Conservation (phyloP, 2,797 vertebrate genomes). For the Coregonus sp. region DNA sequence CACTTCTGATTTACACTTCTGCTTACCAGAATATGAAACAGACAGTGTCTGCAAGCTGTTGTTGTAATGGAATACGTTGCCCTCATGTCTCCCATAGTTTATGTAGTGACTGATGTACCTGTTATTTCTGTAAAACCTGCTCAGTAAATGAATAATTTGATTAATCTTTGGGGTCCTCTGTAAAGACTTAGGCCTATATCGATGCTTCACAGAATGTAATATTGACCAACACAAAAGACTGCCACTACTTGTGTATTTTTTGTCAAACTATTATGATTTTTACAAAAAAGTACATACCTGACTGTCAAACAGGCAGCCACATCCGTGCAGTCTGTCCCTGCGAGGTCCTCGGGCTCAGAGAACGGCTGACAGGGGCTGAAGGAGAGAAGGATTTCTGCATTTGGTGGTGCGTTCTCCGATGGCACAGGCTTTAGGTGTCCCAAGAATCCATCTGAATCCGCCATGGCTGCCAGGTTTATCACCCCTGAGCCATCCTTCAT, state of each 20-base stretch:
- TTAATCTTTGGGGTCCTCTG: neutral
- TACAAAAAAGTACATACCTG: conserved; percentile 36
- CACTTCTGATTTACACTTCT: neutral
- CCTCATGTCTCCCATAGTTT: conserved; percentile 72
- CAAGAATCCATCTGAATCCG: conserved; percentile 66
- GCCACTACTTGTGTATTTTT: neutral
- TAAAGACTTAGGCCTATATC: neutral
- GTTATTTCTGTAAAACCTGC: conserved; percentile 47
- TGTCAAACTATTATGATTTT: neutral
- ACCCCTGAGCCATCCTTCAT: conserved; percentile 77
- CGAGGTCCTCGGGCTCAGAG: conserved; percentile 41
- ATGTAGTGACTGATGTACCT: conserved; percentile 49
- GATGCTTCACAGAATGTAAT: neutral
- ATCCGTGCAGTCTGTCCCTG: conserved; percentile 50
- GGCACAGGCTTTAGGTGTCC: conserved; percentile 43
- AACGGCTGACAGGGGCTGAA: conserved; percentile 76
- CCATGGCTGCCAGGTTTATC: conserved; percentile 70
- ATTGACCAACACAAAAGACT: neutral
- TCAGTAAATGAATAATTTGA: neutral
- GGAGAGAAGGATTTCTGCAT: conserved; percentile 56
- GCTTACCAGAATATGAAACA: conserved; percentile 73
- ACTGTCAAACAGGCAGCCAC: conserved; percentile 69
- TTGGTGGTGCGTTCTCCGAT: neutral
- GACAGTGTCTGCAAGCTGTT: conserved; percentile 65
- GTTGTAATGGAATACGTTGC: conserved; percentile 72